These are phyloP conservation scores for Eulemur coronatus DNA, from an alignment of 2,797 vertebrate species.

Conservation along the genomic window DNA sequence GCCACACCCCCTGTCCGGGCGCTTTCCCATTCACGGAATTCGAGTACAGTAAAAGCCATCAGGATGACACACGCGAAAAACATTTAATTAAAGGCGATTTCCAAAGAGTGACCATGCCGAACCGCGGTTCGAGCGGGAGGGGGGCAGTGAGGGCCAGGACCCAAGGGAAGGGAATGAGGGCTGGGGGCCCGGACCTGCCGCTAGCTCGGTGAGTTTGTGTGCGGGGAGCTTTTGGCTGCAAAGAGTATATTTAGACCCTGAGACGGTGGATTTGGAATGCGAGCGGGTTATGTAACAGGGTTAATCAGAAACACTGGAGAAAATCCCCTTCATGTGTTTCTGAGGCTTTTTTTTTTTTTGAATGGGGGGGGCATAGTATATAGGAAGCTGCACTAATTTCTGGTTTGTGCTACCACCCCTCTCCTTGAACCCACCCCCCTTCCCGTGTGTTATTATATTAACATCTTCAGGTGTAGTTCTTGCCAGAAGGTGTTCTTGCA, in stretches of 20 bases:
- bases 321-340: conserved; percentile 84
- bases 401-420: conserved; percentile 63
- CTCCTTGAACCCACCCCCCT: not conserved
- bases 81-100: conserved; percentile 82
- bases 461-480: conserved; percentile 77
- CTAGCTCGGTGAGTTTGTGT: conserved; percentile 77
- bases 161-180: conserved; percentile 9
- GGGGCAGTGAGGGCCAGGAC: not conserved
- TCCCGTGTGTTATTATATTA: conserved; percentile 54
- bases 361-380: not conserved
- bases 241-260: conserved; percentile 93
- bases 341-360: conserved; percentile 68
- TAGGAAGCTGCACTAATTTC: conserved; percentile 68
- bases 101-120: conserved; percentile 64
- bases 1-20: conserved; percentile 89
- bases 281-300: conserved; percentile 98
- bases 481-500: conserved; percentile 73
- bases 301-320: conserved; percentile 95
- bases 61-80: conserved; percentile 80
- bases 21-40: conserved; percentile 88
- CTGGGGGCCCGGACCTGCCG: conserved; percentile 63
- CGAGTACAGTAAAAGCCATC: conserved; percentile 89
- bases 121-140: conserved; percentile 23
- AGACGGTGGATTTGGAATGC: conserved; percentile 95
- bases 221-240: conserved; percentile 79